phyloP scores from a whole-genome alignment of 1,140 invertebrate genomes.

The Hylyphantes graminicola region DNA sequence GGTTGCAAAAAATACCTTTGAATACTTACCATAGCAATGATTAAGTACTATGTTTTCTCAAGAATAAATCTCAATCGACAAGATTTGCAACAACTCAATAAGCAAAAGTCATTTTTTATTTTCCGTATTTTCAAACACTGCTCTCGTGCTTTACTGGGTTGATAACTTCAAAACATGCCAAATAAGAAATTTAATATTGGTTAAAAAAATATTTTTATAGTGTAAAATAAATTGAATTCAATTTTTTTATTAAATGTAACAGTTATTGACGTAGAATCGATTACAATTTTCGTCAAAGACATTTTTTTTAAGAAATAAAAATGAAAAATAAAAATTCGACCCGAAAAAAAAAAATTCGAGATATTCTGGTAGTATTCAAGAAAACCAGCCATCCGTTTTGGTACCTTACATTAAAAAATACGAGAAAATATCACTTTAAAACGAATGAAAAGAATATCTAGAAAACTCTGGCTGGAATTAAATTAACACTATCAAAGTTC shows the following conservation, averaged over 20 bases:
- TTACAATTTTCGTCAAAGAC: not conserved
- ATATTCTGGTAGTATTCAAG: not conserved
- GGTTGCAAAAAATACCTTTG: no score
- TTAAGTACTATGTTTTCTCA: no score
- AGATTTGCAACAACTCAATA: no score
- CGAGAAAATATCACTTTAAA: not conserved
- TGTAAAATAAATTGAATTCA: not conserved
- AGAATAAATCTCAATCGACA: no score
- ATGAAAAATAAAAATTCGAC: slow-evolving; percentile 1
- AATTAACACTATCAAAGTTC: slow-evolving; percentile 20
- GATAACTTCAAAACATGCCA: no score
- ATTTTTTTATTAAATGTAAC: no score
- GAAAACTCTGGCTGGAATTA: slow-evolving; percentile 9
- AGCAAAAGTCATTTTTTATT: no score
- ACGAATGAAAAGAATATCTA: not conserved
- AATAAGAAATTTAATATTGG: no score
- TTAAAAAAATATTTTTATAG: not conserved
- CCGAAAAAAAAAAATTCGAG: not conserved
- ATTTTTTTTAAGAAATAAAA: not conserved
- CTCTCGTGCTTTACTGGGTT: no score
- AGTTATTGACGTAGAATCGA: no score
- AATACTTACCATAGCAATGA: no score
- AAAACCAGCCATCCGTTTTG: slow-evolving; percentile 2
- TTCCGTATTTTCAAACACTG: no score
- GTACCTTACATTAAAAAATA: slow-evolving; percentile 7